Percentiles rank a stretch among this genome's conserved stretches.
These are phyloP conservation scores for human (Homo sapiens) DNA, from an alignment of 2,113 vertebrate species.

Conservation along the genomic window DNA sequence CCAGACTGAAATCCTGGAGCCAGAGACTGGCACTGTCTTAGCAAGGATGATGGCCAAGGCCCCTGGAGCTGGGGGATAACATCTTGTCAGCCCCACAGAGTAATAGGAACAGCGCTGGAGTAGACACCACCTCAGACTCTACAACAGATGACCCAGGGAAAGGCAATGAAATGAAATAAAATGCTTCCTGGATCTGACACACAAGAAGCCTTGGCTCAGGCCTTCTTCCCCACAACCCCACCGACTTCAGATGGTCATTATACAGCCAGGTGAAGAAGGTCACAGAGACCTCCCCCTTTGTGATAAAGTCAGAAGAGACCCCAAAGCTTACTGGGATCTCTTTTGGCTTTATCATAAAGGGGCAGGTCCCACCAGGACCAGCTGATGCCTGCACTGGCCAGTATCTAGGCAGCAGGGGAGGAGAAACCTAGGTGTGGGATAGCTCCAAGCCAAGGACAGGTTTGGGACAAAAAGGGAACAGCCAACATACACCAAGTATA, in stretches of 20 bases:
- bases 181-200: background rate
- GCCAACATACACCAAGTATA: background rate
- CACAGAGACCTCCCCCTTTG: background rate
- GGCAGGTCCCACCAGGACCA: slow-evolving; percentile 44
- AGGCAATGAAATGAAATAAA: background rate
- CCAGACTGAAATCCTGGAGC: background rate
- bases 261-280: background rate
- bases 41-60: background rate
- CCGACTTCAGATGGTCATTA: slow-evolving; percentile 1
- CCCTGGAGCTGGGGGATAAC: background rate
- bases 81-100: background rate
- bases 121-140: background rate
- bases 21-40: background rate
- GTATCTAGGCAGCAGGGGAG: background rate
- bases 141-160: background rate
- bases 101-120: background rate
- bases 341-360: slow-evolving; percentile 35
- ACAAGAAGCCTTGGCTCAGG: background rate
- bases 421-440: background rate
- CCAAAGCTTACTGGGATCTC: slow-evolving; percentile 65
- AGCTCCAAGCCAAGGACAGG: background rate
- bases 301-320: background rate
- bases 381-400: slow-evolving; percentile 36
- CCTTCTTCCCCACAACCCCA: background rate
- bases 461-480: background rate